Base-by-base conservation (phyloP, 2,113 vertebrate genomes). In the Pelvicachromis taeniatus region DNA sequence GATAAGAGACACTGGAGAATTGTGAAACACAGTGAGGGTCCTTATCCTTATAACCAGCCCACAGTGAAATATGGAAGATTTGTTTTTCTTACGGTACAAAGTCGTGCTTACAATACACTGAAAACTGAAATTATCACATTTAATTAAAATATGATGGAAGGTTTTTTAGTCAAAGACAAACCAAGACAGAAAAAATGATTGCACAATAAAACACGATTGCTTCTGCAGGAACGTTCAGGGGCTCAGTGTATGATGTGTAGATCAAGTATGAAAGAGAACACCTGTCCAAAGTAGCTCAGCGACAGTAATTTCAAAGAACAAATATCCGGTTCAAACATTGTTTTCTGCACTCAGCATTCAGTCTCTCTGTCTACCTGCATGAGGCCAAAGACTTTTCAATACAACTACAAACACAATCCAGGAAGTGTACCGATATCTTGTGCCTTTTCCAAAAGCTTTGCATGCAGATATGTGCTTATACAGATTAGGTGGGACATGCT, bases 181-280 rank as follows among this genome's bases (percentile, higher is more conserved):
- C 21, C 21, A 70, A 42, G 1, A 45, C 3, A 45, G 21, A 70
- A 26, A 45, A 2, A 42, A 3, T 0, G 16, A 42, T 23, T 7
- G 13, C 63, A 42, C n/a, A 23, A 70, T 26, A 26, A 45, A 70
- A 70, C 21, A 0, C 31, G 31, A 17, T 2, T 17, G 29, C 14
- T 70, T 70, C 38, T 70, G 16, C 0, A 1, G 4, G 63, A 68
- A 38, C 4, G 3, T 42, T 68, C 21, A 68, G 63, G 19, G 61
- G 6, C 7, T 68, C 7, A 13, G 38, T 4, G 0, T 23, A 68
- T 42, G 0, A 40, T 42, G 12, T 0, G 2, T 0, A 16, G 35
- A 23, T 42, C 35, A 68, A 42, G 0, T 68, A 40, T 23, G 61
- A 68, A 65, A 1, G 23, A 42, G 63, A 42, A 40, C 1, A 23